Evolutionary conservation across 2,797 vertebrate genomes (phyloP).

Genomic region (Acanthopagrus latus): DNA sequence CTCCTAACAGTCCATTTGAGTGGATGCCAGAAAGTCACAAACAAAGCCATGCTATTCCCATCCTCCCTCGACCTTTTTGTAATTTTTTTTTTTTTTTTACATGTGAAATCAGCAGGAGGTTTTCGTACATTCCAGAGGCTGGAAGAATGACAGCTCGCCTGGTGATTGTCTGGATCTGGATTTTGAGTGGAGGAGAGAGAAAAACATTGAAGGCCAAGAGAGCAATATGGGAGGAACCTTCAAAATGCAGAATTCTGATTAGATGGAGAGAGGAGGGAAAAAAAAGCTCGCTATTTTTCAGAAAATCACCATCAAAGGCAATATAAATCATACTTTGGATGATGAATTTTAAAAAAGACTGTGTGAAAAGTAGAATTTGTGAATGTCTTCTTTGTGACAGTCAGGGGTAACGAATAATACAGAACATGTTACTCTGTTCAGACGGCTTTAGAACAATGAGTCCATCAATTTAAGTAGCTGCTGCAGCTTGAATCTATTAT

Average conservation of each 20-base stretch:
- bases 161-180: constrained; percentile 76
- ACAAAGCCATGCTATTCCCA: constrained; percentile 8
- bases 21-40: constrained; percentile 39
- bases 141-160: constrained; percentile 79
- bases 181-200: constrained; percentile 64
- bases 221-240: constrained; percentile 67
- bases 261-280: constrained; percentile 7
- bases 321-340: constrained; percentile 34
- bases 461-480: constrained; percentile 49
- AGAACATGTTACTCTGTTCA: constrained; percentile 13
- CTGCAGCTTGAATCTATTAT: constrained; percentile 61
- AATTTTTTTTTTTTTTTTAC: constrained; percentile 1
- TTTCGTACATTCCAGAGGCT: constrained; percentile 78
- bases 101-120: constrained; percentile 65
- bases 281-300: constrained; percentile 2
- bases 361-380: background rate
- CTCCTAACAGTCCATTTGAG: constrained; percentile 14
- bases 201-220: constrained; percentile 70
- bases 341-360: constrained; percentile 1
- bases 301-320: constrained; percentile 15
- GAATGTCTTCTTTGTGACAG: background rate
- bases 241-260: constrained; percentile 60
- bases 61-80: background rate
- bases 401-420: constrained; percentile 8
- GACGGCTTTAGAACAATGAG: constrained; percentile 41